Evolutionary conservation across 2,797 vertebrate species (phyloP).

Genomic region (Alca torda): DNA sequence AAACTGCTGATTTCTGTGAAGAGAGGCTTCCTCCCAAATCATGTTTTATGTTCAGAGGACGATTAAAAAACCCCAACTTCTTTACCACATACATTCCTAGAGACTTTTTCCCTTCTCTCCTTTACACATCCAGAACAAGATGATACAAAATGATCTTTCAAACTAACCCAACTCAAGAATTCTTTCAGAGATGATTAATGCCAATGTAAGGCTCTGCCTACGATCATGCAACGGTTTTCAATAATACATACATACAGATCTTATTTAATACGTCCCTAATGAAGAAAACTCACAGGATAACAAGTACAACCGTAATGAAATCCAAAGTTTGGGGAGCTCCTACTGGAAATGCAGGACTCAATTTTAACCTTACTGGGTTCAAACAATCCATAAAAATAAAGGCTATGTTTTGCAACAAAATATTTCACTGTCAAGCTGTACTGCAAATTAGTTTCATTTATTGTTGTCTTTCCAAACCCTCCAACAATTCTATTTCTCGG

Average conservation of each 20-base stretch:
- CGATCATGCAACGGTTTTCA: rapidly evolving
- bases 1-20: slow-evolving; percentile 42
- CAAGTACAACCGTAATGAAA: background rate
- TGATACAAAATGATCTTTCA: background rate
- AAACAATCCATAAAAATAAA: background rate
- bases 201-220: background rate
- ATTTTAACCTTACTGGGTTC: background rate
- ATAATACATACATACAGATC: background rate
- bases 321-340: background rate
- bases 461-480: background rate
- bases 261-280: background rate
- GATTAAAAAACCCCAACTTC: background rate
- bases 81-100: background rate
- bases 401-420: background rate
- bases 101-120: background rate
- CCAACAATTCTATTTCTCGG: background rate
- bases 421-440: background rate
- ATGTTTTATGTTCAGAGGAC: background rate
- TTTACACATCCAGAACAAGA: background rate
- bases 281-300: background rate
- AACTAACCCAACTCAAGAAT: background rate
- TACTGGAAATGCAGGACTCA: background rate
- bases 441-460: background rate
- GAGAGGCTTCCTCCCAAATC: background rate
- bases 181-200: background rate